A percentile compares a stretch with the other conserved stretches of the same genome.
These are phyloP conservation scores for Cyphomyrus discorhynchus DNA, from an alignment of 2,113 vertebrate genomes.

Conservation along the genomic window DNA sequence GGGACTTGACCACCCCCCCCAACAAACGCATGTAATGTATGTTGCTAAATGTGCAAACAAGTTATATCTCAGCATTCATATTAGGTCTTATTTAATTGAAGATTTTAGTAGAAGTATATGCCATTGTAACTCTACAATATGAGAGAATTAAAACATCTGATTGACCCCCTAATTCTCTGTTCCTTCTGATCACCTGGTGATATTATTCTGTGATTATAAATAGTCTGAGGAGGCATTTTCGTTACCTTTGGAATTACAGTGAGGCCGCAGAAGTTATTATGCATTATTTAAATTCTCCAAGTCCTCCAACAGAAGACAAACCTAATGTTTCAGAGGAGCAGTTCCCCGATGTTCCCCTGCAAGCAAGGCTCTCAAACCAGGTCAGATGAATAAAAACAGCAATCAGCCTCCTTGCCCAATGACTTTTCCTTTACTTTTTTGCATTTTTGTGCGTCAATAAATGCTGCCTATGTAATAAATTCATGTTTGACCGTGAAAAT, in stretches of 20 bases:
- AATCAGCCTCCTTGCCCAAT: background rate
- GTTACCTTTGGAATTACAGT: background rate
- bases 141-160: background rate
- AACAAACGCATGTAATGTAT: background rate
- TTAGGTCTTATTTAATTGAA: background rate
- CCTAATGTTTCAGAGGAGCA: background rate
- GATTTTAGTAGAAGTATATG: background rate
- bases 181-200: background rate
- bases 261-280: background rate
- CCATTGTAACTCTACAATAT: background rate
- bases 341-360: background rate
- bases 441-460: background rate
- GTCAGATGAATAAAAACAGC: background rate
- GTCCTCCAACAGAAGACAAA: background rate
- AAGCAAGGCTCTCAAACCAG: background rate
- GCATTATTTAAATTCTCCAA: background rate
- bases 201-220: background rate
- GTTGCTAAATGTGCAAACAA: background rate
- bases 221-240: background rate
- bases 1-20: background rate
- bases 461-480: background rate
- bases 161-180: background rate
- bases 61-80: background rate
- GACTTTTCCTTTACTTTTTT: background rate
- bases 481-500: background rate